Evolutionary conservation across 2,888 invertebrate species (phyloP).

Genomic region (Aleiodes alternator): DNA sequence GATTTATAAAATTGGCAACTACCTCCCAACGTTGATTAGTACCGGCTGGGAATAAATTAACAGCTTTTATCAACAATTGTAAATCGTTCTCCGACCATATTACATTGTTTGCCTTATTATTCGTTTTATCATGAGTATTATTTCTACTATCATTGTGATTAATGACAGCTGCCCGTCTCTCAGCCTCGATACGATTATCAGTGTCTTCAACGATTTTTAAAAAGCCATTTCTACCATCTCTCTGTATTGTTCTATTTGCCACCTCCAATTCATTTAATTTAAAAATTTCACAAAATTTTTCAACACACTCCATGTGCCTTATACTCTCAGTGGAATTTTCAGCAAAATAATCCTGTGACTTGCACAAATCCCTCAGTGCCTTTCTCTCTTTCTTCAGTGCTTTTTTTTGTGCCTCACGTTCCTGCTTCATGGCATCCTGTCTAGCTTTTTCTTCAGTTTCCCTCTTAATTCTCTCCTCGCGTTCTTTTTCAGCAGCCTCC

Average conservation of each 20-base stretch:
- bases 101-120: conserved; percentile 67
- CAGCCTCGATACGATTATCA: conserved; percentile 86
- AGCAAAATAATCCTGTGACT: conserved; percentile 88
- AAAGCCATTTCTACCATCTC: conserved; percentile 82
- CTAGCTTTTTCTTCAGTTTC: conserved; percentile 89
- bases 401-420: conserved; percentile 90
- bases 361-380: conserved; percentile 85
- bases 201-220: conserved; percentile 82
- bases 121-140: conserved; percentile 56
- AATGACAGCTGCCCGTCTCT: conserved; percentile 79
- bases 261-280: conserved; percentile 84
- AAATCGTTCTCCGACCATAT: conserved; percentile 92
- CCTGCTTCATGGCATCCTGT: conserved; percentile 88
- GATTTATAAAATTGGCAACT: conserved; percentile 96
- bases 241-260: conserved; percentile 83
- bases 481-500: conserved; percentile 80
- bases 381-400: conserved; percentile 92
- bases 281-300: conserved; percentile 91
- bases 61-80: conserved; percentile 95
- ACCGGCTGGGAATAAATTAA: conserved; percentile 98
- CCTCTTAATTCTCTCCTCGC: conserved; percentile 84
- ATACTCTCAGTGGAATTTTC: conserved; percentile 84
- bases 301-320: conserved; percentile 92
- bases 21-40: conserved; percentile 94
- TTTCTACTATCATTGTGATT: conserved; percentile 43